Conservation (phyloP, 2,797 vertebrate species). For the Hirundo rustica region DNA sequence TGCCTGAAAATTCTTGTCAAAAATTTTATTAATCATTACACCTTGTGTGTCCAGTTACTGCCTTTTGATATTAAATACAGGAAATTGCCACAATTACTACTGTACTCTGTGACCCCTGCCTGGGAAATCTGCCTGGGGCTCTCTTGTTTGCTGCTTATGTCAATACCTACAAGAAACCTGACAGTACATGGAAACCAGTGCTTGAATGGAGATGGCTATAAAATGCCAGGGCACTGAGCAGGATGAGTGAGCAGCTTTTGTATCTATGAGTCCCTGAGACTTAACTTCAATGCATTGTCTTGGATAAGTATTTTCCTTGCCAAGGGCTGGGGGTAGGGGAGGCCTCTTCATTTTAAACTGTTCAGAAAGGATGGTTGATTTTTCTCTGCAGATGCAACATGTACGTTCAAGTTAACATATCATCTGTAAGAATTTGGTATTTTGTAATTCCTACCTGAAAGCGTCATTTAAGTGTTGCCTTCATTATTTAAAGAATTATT, state of each 20-base stretch:
- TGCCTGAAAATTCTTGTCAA: neutral
- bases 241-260: neutral
- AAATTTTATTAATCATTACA: neutral
- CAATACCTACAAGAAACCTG: neutral
- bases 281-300: neutral
- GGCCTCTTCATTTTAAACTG: neutral
- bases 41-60: neutral
- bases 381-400: neutral
- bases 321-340: fast-evolving
- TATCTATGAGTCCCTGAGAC: neutral
- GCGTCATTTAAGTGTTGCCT: neutral
- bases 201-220: neutral
- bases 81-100: fast-evolving
- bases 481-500: neutral
- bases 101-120: neutral
- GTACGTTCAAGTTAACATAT: neutral
- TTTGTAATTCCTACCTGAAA: neutral
- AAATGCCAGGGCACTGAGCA: neutral
- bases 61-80: neutral
- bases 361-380: neutral
- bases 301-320: neutral
- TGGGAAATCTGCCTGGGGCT: neutral
- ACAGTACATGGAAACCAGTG: neutral
- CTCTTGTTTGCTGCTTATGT: neutral
- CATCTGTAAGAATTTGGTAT: neutral